These are phyloP conservation scores for Anastatus disparis DNA, from an alignment of 1,140 invertebrate species.

Conservation along the genomic window DNA sequence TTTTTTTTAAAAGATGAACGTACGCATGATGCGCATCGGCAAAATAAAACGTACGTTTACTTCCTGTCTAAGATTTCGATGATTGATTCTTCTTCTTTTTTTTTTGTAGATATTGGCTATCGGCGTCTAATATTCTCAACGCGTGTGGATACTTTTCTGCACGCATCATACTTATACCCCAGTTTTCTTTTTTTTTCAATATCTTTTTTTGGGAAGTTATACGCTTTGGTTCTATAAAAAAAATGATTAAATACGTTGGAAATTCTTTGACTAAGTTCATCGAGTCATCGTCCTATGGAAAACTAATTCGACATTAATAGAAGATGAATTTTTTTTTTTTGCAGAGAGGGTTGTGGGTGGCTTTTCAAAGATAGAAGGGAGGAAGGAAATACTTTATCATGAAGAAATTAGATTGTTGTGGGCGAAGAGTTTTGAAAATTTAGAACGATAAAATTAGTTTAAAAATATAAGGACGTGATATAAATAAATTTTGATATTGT, in stretches of 20 bases:
- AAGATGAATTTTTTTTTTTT: no score
- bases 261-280: background rate
- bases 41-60: background rate
- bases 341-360: no score
- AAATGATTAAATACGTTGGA: background rate
- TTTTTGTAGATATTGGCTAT: conserved; percentile 1
- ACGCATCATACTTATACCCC: background rate
- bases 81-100: conserved; percentile 14
- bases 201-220: background rate
- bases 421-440: no score
- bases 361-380: no score
- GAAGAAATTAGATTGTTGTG: no score
- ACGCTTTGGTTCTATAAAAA: background rate
- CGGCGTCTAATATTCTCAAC: no score
- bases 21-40: no score
- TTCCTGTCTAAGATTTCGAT: conserved; percentile 29
- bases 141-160: background rate
- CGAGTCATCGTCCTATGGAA: background rate
- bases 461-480: no score
- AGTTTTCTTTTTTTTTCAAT: conserved; percentile 8
- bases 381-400: no score
- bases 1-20: no score
- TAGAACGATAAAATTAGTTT: no score
- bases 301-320: background rate
- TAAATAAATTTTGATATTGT: no score